phyloP scores from a whole-genome alignment of 2,797 vertebrate genomes.

The Sitta carolinensis region DNA sequence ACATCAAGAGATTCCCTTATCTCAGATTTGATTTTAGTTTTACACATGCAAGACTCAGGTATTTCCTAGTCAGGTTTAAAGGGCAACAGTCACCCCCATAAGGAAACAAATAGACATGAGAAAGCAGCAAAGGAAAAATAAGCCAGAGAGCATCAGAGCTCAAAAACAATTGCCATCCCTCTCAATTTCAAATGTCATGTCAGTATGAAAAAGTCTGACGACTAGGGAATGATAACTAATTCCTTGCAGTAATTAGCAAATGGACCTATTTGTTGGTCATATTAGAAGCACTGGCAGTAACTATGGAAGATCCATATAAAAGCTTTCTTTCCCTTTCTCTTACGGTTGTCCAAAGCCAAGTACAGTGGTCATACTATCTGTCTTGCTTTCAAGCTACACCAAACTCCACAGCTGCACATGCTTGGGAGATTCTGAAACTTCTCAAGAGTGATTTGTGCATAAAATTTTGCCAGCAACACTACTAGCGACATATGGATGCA shows the following conservation, averaged over 20 bases:
- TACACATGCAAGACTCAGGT: background rate
- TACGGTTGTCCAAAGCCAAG: background rate
- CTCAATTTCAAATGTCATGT: background rate
- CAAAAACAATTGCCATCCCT: background rate
- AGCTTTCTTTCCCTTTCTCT: background rate
- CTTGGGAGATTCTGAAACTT: background rate
- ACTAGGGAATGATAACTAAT: background rate
- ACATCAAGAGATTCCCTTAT: background rate
- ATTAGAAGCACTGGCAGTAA: background rate
- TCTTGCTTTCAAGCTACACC: background rate
- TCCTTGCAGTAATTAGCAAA: background rate
- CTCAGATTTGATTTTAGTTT: background rate
- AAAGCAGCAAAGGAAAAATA: background rate
- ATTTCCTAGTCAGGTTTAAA: background rate
- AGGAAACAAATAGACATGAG: background rate
- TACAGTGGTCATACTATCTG: background rate
- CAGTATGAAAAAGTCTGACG: background rate
- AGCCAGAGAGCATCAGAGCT: background rate
- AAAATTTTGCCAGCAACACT: background rate
- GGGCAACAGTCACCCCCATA: background rate
- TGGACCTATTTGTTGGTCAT: background rate
- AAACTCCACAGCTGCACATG: background rate
- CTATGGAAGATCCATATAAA: background rate
- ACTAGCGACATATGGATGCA: background rate
- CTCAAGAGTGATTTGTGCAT: background rate